phyloP scores from a whole-genome alignment of 2,113 vertebrate species.

The Leptobrachium ailaonicum region DNA sequence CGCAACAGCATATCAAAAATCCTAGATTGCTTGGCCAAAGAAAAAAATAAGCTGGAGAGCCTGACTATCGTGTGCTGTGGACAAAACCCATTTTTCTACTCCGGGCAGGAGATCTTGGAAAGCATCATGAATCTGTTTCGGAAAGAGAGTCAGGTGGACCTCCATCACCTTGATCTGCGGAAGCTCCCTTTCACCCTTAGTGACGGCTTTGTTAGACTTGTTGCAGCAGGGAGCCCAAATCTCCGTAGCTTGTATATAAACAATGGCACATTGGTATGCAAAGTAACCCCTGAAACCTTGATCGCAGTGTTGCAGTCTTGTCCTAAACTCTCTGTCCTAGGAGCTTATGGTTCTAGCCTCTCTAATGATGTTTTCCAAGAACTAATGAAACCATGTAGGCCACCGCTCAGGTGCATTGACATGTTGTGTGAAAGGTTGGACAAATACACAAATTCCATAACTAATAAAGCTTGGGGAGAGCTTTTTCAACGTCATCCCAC shows the following conservation, averaged over 20 bases:
- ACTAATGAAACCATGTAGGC: constrained; percentile 59
- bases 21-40: constrained; percentile 56
- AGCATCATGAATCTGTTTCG: constrained; percentile 61
- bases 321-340: constrained; percentile 64
- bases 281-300: constrained; percentile 60
- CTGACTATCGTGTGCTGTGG: constrained; percentile 65
- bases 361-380: constrained; percentile 59
- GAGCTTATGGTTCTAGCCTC: constrained; percentile 69
- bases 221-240: constrained; percentile 63
- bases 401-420: constrained; percentile 61
- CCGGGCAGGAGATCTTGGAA: constrained; percentile 70
- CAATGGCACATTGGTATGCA: constrained; percentile 70
- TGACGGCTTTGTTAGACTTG: constrained; percentile 60
- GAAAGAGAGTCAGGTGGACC: constrained; percentile 13
- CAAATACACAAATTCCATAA: constrained; percentile 59
- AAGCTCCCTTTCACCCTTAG: constrained; percentile 71
- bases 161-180: constrained; percentile 68
- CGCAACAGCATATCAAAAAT: constrained; percentile 56
- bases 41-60: constrained; percentile 52
- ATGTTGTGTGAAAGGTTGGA: constrained; percentile 70
- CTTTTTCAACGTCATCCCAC: constrained; percentile 63
- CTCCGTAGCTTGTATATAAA: constrained; percentile 71
- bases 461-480: constrained; percentile 63
- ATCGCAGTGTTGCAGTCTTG: constrained; percentile 62
- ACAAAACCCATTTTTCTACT: constrained; percentile 73